phyloP scores from a whole-genome alignment of 2,888 invertebrate species.

The Pollenia griseotomentosa region DNA sequence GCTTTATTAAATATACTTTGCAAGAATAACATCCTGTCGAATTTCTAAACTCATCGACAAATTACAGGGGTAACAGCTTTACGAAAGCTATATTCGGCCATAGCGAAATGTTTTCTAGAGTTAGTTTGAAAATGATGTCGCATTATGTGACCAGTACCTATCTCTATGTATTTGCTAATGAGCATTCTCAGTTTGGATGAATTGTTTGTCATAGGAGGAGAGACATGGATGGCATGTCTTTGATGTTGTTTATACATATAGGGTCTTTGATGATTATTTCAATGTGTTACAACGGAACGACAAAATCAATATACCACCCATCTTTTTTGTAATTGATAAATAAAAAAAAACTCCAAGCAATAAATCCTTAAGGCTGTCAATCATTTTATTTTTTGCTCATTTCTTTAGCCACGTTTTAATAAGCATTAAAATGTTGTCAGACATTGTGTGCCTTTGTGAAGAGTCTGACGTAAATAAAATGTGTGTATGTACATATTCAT shows the following conservation, averaged over 20 bases:
- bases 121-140: too few relatives aligned
- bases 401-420: conserved; percentile 43
- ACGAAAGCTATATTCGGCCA: not conserved
- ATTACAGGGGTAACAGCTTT: conserved; percentile 24
- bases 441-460: not conserved
- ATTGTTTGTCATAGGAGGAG: too few relatives aligned
- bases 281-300: not conserved
- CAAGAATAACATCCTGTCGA: not conserved
- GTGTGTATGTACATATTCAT: not conserved
- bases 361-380: conserved; percentile 63
- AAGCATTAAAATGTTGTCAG: conserved; percentile 43
- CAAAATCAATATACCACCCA: not conserved
- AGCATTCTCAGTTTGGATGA: too few relatives aligned
- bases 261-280: too few relatives aligned
- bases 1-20: not conserved
- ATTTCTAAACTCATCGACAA: conserved; percentile 2
- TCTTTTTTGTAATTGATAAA: too few relatives aligned
- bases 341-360: not conserved
- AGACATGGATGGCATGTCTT: too few relatives aligned
- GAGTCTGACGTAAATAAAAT: not conserved
- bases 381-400: conserved; percentile 42
- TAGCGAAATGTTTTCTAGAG: too few relatives aligned
- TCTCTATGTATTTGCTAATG: too few relatives aligned
- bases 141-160: too few relatives aligned
- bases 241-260: too few relatives aligned